Conservation (phyloP, 2,888 invertebrate species). For the Dryococelus australis region DNA sequence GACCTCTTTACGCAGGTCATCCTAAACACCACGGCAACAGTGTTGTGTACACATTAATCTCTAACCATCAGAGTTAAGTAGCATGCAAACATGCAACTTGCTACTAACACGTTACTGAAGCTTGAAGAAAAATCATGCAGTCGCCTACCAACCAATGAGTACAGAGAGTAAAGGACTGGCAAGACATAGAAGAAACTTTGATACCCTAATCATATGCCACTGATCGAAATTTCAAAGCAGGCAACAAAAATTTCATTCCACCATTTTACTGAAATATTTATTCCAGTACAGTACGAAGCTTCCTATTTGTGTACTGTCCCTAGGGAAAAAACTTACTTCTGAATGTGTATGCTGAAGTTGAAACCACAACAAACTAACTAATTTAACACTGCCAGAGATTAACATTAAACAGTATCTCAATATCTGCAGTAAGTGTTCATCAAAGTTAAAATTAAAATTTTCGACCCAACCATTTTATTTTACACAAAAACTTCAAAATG, state of each 20-base stretch:
- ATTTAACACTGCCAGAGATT: no score
- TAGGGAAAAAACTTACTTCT: not conserved
- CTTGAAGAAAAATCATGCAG: not conserved
- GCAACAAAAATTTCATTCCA: not conserved
- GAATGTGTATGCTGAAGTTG: not conserved
- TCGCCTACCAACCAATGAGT: not conserved
- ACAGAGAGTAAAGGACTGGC: not conserved
- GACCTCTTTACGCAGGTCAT: slow-evolving; percentile 35
- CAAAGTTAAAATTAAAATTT: no score
- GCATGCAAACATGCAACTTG: not conserved
- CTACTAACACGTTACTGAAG: not conserved
- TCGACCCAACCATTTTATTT: no score
- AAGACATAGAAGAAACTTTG: not conserved
- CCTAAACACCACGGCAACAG: slow-evolving; percentile 31
- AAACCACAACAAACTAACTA: no score
- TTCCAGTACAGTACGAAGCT: no score
- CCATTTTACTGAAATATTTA: no score
- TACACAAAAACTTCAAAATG: no score
- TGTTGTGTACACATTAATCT: not conserved
- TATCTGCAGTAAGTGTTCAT: no score
- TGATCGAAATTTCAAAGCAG: not conserved
- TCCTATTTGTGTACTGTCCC: no score
- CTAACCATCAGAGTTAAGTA: not conserved
- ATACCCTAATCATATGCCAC: not conserved
- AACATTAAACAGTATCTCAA: no score